A percentile compares a stretch with the other conserved stretches of the same genome.
phyloP scores from a whole-genome alignment of 1,140 invertebrate species.

The Drosophila parvula region DNA sequence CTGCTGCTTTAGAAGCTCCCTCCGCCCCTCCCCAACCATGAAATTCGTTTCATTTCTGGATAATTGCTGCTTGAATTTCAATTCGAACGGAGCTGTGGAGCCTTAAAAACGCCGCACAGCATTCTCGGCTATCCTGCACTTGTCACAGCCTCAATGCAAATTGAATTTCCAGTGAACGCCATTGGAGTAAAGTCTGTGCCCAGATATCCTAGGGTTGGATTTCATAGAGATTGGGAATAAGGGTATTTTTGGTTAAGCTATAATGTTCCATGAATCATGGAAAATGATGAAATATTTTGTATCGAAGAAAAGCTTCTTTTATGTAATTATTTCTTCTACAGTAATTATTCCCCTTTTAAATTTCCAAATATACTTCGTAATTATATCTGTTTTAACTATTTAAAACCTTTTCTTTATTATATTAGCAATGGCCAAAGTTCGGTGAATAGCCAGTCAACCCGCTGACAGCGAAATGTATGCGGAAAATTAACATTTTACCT shows the following conservation, averaged over 20 bases:
- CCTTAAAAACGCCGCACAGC: conserved; percentile 36
- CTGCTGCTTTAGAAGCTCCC: not conserved
- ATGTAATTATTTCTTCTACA: not conserved
- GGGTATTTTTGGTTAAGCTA: too few relatives aligned
- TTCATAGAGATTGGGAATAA: not conserved
- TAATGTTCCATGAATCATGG: not conserved
- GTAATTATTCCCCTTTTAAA: not conserved
- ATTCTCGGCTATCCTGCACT: conserved; percentile 42
- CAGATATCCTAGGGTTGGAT: conserved; percentile 28
- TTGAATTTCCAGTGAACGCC: conserved; percentile 46
- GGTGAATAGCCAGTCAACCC: not conserved
- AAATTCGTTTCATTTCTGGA: conserved; percentile 64
- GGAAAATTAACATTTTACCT: conserved; percentile 71
- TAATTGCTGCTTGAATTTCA: conserved; percentile 83
- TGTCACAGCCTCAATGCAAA: conserved; percentile 46
- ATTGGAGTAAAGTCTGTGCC: conserved; percentile 14
- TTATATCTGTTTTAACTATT: not conserved
- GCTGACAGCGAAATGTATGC: conserved; percentile 21
- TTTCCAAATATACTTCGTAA: too few relatives aligned
- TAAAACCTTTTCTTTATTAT: not conserved
- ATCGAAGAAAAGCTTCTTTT: not conserved
- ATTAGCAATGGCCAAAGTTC: not conserved
- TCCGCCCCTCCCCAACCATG: not conserved
- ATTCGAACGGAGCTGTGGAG: conserved; percentile 56
- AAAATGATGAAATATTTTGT: not conserved